Percentiles rank a stretch among this genome's conserved stretches.
phyloP scores from a whole-genome alignment of 2,113 vertebrate species.

The Octodon degus region DNA sequence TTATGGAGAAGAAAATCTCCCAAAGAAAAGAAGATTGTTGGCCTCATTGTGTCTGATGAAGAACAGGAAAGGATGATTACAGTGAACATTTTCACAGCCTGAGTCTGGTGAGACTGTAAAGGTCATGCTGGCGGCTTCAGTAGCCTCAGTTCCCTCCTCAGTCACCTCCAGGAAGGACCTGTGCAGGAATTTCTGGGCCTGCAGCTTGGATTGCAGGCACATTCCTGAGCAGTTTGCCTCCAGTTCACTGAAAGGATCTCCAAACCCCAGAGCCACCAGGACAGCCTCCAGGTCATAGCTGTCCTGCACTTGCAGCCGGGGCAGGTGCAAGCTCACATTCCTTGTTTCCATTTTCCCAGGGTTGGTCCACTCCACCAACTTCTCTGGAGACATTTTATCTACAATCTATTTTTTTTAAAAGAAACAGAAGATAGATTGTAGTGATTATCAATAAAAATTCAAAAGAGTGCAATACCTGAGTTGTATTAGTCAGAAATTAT shows the following conservation, averaged over 20 bases:
- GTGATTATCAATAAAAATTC: background rate
- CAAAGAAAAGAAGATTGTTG: conserved; percentile 83
- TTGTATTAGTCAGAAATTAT: background rate
- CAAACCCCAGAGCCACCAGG: conserved; percentile 73
- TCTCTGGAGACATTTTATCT: conserved; percentile 68
- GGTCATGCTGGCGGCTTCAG: background rate
- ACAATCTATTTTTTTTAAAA: conserved; percentile 56
- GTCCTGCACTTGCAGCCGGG: conserved; percentile 80
- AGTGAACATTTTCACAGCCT: conserved; percentile 73
- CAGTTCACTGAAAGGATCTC: conserved; percentile 55
- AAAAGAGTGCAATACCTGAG: background rate
- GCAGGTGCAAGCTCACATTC: conserved; percentile 78
- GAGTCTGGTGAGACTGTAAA: conserved; percentile 65
- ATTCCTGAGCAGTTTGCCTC: conserved; percentile 76
- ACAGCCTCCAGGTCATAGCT: conserved; percentile 62
- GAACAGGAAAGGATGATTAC: conserved; percentile 85
- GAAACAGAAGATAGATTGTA: background rate
- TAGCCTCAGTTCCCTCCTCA: conserved; percentile 84
- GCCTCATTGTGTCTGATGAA: conserved; percentile 84
- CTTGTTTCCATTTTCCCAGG: conserved; percentile 40
- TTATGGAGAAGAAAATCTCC: conserved; percentile 82
- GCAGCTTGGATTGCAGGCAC: conserved; percentile 4
- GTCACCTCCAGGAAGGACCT: conserved; percentile 84
- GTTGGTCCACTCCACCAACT: conserved; percentile 80
- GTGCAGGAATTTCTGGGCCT: conserved; percentile 80